phyloP scores from a whole-genome alignment of 2,888 invertebrate species.

The Andrena hattorfiana region DNA sequence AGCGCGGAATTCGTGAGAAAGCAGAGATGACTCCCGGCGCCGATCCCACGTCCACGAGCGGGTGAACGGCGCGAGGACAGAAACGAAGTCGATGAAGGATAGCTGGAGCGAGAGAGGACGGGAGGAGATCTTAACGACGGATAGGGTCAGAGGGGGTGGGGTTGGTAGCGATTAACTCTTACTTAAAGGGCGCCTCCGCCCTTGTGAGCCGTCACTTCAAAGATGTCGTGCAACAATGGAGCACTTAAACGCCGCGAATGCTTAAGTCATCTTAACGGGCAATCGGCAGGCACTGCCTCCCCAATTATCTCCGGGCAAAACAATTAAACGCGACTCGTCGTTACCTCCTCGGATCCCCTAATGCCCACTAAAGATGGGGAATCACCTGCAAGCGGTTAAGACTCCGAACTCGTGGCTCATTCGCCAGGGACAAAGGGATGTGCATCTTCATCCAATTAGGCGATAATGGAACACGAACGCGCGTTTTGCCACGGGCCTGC shows the following conservation, averaged over 20 bases:
- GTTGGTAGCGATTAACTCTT: conserved; percentile 74
- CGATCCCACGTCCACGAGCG: conserved; percentile 59
- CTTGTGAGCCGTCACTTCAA: conserved; percentile 63
- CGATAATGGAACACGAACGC: conserved; percentile 71
- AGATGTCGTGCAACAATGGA: conserved; percentile 79
- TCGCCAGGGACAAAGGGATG: conserved; percentile 74
- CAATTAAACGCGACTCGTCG: conserved; percentile 75
- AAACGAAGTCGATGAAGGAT: conserved; percentile 28
- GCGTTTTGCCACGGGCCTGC: conserved; percentile 70
- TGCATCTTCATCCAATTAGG: conserved; percentile 81
- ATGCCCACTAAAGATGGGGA: conserved; percentile 54
- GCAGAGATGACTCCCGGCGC: conserved; percentile 21
- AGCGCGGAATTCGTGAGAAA: conserved; percentile 56
- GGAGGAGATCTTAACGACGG: conserved; percentile 18
- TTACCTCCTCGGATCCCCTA: conserved; percentile 61
- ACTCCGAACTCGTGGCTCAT: conserved; percentile 54
- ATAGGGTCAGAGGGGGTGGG: conserved; percentile 52
- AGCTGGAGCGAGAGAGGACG: background rate
- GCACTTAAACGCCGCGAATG: conserved; percentile 80
- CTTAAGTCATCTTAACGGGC: conserved; percentile 80
- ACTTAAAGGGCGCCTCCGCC: conserved; percentile 75
- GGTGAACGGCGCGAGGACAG: conserved; percentile 10
- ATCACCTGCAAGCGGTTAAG: conserved; percentile 46
- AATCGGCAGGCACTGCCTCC: conserved; percentile 72
- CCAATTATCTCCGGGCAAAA: conserved; percentile 80